Evolutionary conservation across 2,113 vertebrate species (phyloP), one percentile per base, ranked within the genome.

Genomic region (Hucho hucho): DNA sequence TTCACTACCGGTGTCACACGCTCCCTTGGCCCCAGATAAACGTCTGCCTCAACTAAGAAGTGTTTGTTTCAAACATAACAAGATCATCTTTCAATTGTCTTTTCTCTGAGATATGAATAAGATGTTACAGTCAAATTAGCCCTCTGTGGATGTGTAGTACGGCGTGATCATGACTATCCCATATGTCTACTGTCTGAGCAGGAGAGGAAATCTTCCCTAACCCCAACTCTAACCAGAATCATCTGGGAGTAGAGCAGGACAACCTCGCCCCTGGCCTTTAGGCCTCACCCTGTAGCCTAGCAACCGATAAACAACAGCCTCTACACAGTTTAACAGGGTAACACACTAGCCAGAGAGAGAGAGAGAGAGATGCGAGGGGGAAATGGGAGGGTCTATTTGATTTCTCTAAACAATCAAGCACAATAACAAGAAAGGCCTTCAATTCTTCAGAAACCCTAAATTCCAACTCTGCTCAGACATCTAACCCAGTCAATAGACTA

Each of bases 281-380:
- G 74, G 77, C 56, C 80, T 70, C 78, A 83, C 81, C 83, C 84
- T 65, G 66, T 81, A 81, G 78, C 87, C 76, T 82, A 86, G 89
- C 89, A 89, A 89, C 86, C 79, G 83, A 81, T 82, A 87, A 89
- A 83, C 86, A 87, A 73, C 58, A 70, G 58, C 18, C 70, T 80
- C 83, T 63, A 20, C 53, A 14, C 53, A 56, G 14, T 56, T 82
- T 72, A 79, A 67, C 26, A 58, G 67, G 81, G 85, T 81, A 64
- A 82, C 73, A 81, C 69, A 29, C 65, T 24, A 22, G 49, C 4
- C 32, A 74, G 59, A 4, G 32, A 29, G 28, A 67, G 65, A 69
- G 66, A 43, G 20, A 43, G 24, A 81, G 69, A 25, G 29, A 72
- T 1, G 56, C 1, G 26, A 61, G 28, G 69, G 47, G 61, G 37